Evolutionary conservation across 2,888 invertebrate species (phyloP), one percentile per base, ranked within the genome.

Genomic region (Dione vanillae): DNA sequence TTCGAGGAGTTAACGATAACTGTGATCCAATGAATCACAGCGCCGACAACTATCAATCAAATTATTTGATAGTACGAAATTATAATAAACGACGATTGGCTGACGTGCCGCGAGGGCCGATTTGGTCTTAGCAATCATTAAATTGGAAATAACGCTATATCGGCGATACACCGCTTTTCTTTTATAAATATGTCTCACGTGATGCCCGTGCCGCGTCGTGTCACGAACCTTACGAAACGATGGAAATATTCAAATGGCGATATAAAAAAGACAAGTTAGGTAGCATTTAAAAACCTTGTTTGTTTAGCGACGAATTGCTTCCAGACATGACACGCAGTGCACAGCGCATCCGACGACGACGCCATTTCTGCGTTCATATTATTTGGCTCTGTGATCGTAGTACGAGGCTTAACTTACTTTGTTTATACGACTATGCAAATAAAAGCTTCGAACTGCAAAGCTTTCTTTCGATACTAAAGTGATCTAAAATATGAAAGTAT

Each of bases 231-330:
- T 79, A 83, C 86, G 85, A 87, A 90, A 90, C 92, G 91, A 91
- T 91, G 86, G 87, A 86, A 92, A 92, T 93, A 93, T 93, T 92
- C 93, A 92, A 93, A 93, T 92, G 87, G 89, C 89, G 89, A 88
- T 92, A 92, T 92, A 92, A 92, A 93, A 92, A 92, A 92, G 90
- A 92, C 91, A 92, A 92, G 92, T 92, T 92, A 90, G 90, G 90
- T 90, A 92, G 91, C 93, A 91, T 93, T 93, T 93, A 93, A 93
- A 93, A 93, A 92, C 89, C 90, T 91, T 93, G 92, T 93, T 92
- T 93, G 90, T 88, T 88, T 85, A 88, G 86, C 91, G 89, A 90
- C 89, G 92, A 92, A 93, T 92, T 88, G 92, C 84, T 87, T 85
- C 82, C 88, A 89, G 92, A 85, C 92, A 93, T 92, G 92, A 88